Evolutionary conservation across 2,888 invertebrate species (phyloP).

Genomic region (Drosophila acutilabella): DNA sequence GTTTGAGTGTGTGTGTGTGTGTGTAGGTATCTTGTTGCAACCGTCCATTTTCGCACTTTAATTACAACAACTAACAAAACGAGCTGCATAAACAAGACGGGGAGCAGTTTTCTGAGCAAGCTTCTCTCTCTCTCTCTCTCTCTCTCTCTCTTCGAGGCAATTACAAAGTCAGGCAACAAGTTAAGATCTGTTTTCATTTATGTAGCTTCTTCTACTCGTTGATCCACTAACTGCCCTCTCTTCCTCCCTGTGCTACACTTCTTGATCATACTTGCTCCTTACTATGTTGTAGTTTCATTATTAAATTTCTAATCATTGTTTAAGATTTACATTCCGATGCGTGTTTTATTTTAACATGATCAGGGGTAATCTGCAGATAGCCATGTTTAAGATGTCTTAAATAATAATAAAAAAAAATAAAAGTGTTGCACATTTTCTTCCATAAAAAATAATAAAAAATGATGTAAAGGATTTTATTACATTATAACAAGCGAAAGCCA

Average conservation of each 20-base stretch:
- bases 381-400: neutral
- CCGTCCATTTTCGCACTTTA: slow-evolving; percentile 75
- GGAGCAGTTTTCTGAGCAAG: slow-evolving; percentile 33
- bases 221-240: neutral
- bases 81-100: slow-evolving; percentile 55
- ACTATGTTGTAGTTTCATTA: slow-evolving; percentile 55
- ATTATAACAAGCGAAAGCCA: no score
- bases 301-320: slow-evolving; percentile 64
- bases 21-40: slow-evolving; percentile 45
- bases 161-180: slow-evolving; percentile 64
- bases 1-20: slow-evolving; percentile 15
- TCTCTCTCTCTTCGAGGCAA: slow-evolving; percentile 46
- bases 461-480: neutral
- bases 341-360: slow-evolving; percentile 22
- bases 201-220: slow-evolving; percentile 4
- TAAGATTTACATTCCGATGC: slow-evolving; percentile 51
- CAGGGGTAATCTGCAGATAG: slow-evolving; percentile 4
- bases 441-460: slow-evolving; percentile 2
- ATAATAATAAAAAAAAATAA: neutral
- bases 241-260: neutral
- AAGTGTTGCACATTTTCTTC: slow-evolving; percentile 2
- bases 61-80: slow-evolving; percentile 76
- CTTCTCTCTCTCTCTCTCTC: slow-evolving; percentile 11
- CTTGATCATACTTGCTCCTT: slow-evolving; percentile 37
- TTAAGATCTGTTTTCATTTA: slow-evolving; percentile 56